phyloP scores from a whole-genome alignment of 2,113 vertebrate genomes.

The Myrmecophaga tridactyla region DNA sequence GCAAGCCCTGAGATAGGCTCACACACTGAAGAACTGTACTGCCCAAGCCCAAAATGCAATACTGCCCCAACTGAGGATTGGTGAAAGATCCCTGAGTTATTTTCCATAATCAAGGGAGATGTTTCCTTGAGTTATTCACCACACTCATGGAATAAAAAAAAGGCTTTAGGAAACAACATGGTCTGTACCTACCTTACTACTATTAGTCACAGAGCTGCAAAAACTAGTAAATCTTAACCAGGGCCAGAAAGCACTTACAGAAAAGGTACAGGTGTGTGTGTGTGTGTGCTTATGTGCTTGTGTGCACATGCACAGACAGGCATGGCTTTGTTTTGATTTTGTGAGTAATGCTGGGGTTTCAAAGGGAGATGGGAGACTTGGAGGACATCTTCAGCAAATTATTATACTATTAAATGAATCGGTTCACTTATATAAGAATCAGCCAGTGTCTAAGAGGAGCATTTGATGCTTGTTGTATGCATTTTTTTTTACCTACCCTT shows the following conservation, averaged over 20 bases:
- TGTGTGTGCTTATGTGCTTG: not conserved
- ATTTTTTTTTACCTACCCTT: not conserved
- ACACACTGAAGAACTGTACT: not conserved
- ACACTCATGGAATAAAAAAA: conserved; percentile 3
- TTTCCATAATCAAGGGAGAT: not conserved
- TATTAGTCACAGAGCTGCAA: not conserved
- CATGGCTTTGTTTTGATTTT: not conserved
- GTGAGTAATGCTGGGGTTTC: not conserved
- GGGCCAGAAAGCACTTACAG: not conserved
- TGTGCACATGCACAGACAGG: not conserved
- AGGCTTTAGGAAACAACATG: not conserved
- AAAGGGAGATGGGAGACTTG: not conserved
- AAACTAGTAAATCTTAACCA: not conserved
- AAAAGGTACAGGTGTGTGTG: not conserved
- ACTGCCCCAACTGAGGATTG: not conserved
- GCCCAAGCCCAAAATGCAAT: not conserved
- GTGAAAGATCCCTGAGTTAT: not conserved
- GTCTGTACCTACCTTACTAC: not conserved
- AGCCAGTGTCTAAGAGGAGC: not conserved
- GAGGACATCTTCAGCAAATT: not conserved
- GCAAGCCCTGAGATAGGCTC: not conserved
- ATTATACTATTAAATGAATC: conserved; percentile 6
- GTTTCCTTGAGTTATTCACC: not conserved
- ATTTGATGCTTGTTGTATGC: not conserved
- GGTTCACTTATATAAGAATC: not conserved